Evolutionary conservation across 2,797 vertebrate genomes (phyloP), one percentile per base, ranked within the genome.

Genomic region (Sebastes diaconus): DNA sequence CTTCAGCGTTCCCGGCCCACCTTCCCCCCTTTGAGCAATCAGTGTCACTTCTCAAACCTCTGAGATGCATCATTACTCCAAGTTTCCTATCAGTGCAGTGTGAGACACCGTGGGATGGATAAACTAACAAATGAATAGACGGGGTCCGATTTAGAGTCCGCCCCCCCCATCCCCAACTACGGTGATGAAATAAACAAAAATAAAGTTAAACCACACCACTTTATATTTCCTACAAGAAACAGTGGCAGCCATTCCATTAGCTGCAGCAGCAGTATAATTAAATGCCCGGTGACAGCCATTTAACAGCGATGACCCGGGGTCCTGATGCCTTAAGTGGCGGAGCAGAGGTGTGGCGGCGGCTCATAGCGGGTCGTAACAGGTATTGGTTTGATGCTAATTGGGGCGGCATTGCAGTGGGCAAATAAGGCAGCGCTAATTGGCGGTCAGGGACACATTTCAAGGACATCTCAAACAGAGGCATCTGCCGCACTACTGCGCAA

Each of bases 361-460:
- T 90, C 84, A 72, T 29, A 63, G 77, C 20, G 70, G 83, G 89
- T 88, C 83, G 50, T 71, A 84, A 70, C 77, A 84, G 85, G 86
- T 87, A 83, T 81, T 77, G 85, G 76, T 83, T 90, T 82, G 87
- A 84, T 88, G 81, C 90, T 95, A 94, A 94, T 93, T 92, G 90
- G 87, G 83, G 86, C 77, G 25, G 79, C 85, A 77, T 68, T 84
- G 80, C 90, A 84, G 81, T 80, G 87, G 87, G 83, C 87, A 88
- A 90, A 87, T 89, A 85, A 73, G 86, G 73, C 79, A 81, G 79
- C 52, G 61, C 87, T 92, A 93, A 94, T 94, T 94, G 88, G 83
- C 24, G 85, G 92, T 91, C 85, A 81, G 83, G 81, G 94, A 93
- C 75, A 87, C 83, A 79, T 93, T 91, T 94, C 92, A 95, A 95